Conservation (phyloP, 2,113 vertebrate species). For the Gobius niger region DNA sequence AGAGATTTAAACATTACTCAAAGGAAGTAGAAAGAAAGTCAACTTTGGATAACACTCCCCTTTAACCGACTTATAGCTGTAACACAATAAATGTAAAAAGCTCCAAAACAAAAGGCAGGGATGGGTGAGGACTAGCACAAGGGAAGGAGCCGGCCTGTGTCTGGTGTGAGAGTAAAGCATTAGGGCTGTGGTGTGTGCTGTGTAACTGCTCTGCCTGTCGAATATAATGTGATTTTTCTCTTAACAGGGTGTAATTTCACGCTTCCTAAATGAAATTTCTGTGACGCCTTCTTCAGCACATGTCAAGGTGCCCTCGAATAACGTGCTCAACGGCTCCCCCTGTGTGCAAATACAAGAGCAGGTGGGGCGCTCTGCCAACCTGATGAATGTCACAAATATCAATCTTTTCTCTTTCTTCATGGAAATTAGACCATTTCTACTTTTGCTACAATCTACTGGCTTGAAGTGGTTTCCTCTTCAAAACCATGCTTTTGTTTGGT, state of each 20-base stretch:
- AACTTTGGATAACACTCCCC: too few species aligned
- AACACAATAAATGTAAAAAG: too few species aligned
- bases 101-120: neutral
- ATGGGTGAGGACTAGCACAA: neutral
- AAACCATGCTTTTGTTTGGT: neutral
- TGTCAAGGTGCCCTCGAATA: conserved; percentile 3
- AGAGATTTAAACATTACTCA: too few species aligned
- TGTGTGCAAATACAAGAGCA: conserved; percentile 4
- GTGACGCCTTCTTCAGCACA: neutral
- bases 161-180: neutral
- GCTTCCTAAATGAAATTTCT: conserved; percentile 13
- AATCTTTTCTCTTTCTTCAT: conserved; percentile 2
- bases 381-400: neutral
- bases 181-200: neutral
- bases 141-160: neutral
- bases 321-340: neutral
- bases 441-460: conserved; percentile 4
- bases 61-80: too few species aligned
- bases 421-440: neutral
- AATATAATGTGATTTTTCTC: conserved; percentile 9
- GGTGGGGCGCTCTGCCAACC: neutral
- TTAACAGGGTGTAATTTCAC: neutral
- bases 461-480: neutral
- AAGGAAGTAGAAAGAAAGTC: too few species aligned
- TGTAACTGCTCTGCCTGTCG: conserved; percentile 12